Base-by-base conservation (phyloP, 2,113 vertebrate species). In the Carollia perspicillata region DNA sequence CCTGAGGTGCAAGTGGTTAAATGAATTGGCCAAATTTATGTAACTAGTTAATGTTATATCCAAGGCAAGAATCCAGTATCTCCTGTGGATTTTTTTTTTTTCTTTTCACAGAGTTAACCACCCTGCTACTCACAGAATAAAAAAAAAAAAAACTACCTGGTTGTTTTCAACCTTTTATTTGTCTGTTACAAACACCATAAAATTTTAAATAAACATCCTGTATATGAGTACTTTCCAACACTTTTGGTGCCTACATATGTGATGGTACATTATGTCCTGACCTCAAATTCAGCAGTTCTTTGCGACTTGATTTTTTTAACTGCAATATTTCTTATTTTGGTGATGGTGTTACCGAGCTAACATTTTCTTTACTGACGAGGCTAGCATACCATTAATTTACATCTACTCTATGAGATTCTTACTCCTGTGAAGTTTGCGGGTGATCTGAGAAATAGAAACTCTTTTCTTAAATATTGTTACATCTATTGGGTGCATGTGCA, bases 241-340 rank as follows among this genome's bases (percentile, higher is more conserved):
- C 12, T 87, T 95, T 72, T 89, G 68, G 6, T 88, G 51, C 60
- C 49, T 90, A 13, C n/a, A 53, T 89, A 78, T 42, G 12, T 55
- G 2, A n/a, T 96, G 66, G 5, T 88, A 65, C 26, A 92, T 92
- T 94, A 93, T 55, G 51, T 88, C 30, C 69, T 94, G 30, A 96
- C 37, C 66, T 87, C 74, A 93, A 74, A 84, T 95, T 84, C 28
- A 93, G 53, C 92, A 83, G 30, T 80, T 93, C 88, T 92, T 93
- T 84, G 33, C 93, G 33, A 89, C 63, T 95, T 92, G 49, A 78
- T 30, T 92, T 92, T 87, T 74, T 68, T 60, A 92, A 44, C n/a
- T 69, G 3, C 30, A 51, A 77, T 69, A 77, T 93, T 89, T 92
- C 95, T 71, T 12, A 66, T 65, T 95, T 89, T 91, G 51, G 40